Evolutionary conservation across 2,888 invertebrate genomes (phyloP).

Genomic region (Patella pellucida): DNA sequence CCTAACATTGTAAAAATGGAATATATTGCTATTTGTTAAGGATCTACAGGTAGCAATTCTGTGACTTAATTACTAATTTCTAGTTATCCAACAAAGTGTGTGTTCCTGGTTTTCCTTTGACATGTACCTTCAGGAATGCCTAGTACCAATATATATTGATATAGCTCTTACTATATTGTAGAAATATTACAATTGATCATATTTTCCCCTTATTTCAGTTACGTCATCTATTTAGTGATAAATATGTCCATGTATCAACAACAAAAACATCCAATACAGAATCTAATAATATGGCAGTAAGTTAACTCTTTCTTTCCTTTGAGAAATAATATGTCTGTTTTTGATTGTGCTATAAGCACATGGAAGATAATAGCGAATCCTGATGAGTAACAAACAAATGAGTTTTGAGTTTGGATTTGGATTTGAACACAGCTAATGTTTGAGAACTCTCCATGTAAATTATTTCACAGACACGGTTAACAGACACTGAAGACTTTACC

Average conservation of each 20-base stretch:
- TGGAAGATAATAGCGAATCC: too few relatives aligned
- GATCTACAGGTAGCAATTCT: too few relatives aligned
- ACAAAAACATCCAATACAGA: conserved; percentile 66
- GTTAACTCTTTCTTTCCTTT: conserved; percentile 23
- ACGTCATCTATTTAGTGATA: conserved; percentile 62
- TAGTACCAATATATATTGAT: background rate
- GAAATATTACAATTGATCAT: conserved; percentile 5
- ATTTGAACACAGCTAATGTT: too few relatives aligned
- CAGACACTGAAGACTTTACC: too few relatives aligned
- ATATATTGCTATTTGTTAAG: too few relatives aligned
- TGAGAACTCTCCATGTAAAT: too few relatives aligned
- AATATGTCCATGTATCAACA: conserved; percentile 68
- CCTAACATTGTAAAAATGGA: too few relatives aligned
- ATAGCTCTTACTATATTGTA: background rate
- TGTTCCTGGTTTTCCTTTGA: background rate
- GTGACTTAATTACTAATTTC: background rate
- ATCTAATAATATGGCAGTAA: conserved; percentile 68
- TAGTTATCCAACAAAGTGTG: background rate
- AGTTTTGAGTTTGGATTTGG: too few relatives aligned
- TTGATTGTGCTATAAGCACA: too few relatives aligned
- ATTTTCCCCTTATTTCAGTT: conserved; percentile 55
- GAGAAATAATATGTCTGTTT: too few relatives aligned
- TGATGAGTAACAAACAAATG: too few relatives aligned
- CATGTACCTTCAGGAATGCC: background rate
- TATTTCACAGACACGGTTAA: too few relatives aligned